These are phyloP conservation scores for Poecilia wingei DNA, from an alignment of 2,797 vertebrate genomes.

Conservation along the genomic window DNA sequence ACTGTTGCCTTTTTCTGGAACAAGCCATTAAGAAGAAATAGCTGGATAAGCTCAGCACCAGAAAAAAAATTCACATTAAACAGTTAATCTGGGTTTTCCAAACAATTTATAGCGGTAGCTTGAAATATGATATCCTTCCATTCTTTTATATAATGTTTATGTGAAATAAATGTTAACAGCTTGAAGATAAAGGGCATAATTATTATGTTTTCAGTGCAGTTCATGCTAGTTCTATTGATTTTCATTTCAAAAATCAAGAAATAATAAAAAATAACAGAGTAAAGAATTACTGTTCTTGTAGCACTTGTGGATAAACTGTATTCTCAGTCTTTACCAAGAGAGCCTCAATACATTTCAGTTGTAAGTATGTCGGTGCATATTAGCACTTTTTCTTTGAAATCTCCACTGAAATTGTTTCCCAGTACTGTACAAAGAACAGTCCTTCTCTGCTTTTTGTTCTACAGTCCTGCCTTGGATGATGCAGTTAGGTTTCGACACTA, in stretches of 20 bases:
- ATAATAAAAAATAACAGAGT: no score
- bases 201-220: neutral
- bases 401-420: neutral
- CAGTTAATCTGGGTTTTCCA: neutral
- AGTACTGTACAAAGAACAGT: neutral
- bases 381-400: neutral
- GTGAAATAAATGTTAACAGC: neutral
- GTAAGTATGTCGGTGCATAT: neutral
- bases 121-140: neutral
- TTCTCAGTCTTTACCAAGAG: neutral
- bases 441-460: constrained; percentile 1
- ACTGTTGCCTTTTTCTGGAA: neutral
- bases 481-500: neutral
- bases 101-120: neutral
- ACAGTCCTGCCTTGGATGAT: neutral
- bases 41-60: neutral
- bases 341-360: neutral
- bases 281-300: neutral
- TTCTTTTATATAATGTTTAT: neutral
- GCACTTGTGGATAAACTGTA: neutral
- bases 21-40: neutral
- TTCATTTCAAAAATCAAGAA: neutral
- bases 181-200: neutral
- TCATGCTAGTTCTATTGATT: neutral
- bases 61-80: neutral